Percentiles rank a stretch among this genome's conserved stretches.
Conservation (phyloP, 2,888 invertebrate species). For the Stomorhina lunata region DNA sequence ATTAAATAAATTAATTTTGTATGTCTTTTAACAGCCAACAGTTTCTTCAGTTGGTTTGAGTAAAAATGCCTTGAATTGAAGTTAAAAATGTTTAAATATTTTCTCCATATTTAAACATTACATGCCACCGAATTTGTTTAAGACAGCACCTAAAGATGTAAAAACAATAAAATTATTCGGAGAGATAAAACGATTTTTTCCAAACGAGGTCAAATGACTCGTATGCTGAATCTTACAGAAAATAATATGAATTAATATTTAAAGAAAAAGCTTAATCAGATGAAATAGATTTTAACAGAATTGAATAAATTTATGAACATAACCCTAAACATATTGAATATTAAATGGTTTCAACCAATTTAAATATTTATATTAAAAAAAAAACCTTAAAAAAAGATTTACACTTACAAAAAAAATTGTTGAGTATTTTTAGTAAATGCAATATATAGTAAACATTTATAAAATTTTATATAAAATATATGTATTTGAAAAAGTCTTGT, state of each 20-base stretch:
- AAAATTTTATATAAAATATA: slow-evolving; percentile 62
- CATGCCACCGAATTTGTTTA: slow-evolving; percentile 55
- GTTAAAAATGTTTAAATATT: slow-evolving; percentile 3
- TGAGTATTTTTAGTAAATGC: slow-evolving; percentile 78
- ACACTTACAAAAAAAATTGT: slow-evolving; percentile 77
- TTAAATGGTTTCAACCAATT: slow-evolving; percentile 79
- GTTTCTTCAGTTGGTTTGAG: slow-evolving; percentile 8
- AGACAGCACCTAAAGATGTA: not conserved
- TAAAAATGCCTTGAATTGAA: slow-evolving; percentile 41
- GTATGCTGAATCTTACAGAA: slow-evolving; percentile 51
- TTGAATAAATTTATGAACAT: slow-evolving; percentile 53
- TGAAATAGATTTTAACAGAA: slow-evolving; percentile 67
- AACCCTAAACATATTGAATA: slow-evolving; percentile 68
- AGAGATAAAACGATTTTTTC: slow-evolving; percentile 16
- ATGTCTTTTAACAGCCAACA: not conserved
- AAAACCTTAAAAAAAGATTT: not conserved
- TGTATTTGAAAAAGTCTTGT: slow-evolving; percentile 51
- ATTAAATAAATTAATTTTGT: not conserved
- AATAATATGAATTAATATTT: not conserved
- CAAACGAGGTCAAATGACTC: slow-evolving; percentile 61
- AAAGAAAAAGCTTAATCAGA: too few species aligned
- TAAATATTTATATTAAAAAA: slow-evolving; percentile 36
- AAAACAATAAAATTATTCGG: slow-evolving; percentile 11
- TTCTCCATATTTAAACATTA: slow-evolving; percentile 37
- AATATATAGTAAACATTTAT: slow-evolving; percentile 35